Percentiles rank a stretch among this genome's conserved stretches.
phyloP scores from a whole-genome alignment of 2,888 invertebrate species.

The Margaritifera margaritifera region DNA sequence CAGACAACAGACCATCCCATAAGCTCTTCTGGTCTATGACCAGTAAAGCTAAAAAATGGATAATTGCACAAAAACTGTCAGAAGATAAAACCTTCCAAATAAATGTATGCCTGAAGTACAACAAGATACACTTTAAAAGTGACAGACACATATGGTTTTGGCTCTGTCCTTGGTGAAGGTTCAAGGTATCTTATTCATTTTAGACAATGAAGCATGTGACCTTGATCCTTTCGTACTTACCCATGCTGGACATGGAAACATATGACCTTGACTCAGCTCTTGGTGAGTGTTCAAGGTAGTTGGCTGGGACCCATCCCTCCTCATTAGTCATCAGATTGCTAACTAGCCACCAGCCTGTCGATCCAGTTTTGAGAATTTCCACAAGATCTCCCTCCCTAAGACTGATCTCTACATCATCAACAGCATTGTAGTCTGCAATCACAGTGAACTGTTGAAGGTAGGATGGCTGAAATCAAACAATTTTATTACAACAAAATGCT shows the following conservation, averaged over 20 bases:
- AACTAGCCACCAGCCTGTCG: slow-evolving; percentile 98
- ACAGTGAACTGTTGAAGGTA: slow-evolving; percentile 84
- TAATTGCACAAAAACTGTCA: no score
- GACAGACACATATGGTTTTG: no score
- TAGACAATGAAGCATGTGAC: not conserved
- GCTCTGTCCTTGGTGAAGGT: no score
- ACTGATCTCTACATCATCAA: slow-evolving; percentile 91
- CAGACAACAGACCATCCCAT: no score
- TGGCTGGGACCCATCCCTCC: slow-evolving; percentile 93
- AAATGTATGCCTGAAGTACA: no score
- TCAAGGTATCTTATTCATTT: no score
- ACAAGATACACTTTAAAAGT: no score
- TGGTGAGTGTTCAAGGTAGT: slow-evolving; percentile 79
- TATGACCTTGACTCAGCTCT: slow-evolving; percentile 45
- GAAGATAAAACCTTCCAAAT: no score
- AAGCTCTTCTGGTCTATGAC: no score
- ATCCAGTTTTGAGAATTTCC: slow-evolving; percentile 91
- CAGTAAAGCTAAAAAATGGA: no score
- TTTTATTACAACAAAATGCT: no score
- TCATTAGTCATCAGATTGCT: slow-evolving; percentile 79
- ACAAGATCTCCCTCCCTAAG: slow-evolving; percentile 92
- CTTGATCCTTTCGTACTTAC: slow-evolving; percentile 25
- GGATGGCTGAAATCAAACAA: slow-evolving; percentile 43
- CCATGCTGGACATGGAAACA: slow-evolving; percentile 52
- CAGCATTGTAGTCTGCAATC: slow-evolving; percentile 92